These are phyloP conservation scores for Platalea minor DNA, from an alignment of 2,797 vertebrate species.

Conservation along the genomic window DNA sequence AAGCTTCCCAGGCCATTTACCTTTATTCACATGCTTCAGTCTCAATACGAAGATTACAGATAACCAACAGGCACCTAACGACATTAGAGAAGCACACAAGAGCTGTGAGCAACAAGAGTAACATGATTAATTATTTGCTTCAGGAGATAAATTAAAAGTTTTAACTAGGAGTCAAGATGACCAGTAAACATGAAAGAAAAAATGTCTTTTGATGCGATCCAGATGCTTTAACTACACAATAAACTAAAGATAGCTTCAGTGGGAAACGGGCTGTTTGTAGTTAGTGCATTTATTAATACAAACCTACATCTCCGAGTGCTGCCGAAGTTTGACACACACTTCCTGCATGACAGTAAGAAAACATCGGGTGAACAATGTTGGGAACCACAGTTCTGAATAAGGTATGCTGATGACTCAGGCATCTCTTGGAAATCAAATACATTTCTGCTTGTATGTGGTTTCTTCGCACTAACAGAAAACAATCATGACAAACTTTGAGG, in stretches of 20 bases:
- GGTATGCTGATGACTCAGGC: slow-evolving; percentile 43
- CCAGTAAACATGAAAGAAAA: background rate
- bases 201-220: background rate
- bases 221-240: background rate
- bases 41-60: background rate
- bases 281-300: slow-evolving; percentile 12
- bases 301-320: background rate
- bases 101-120: background rate
- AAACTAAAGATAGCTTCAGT: slow-evolving; percentile 27
- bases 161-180: background rate
- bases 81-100: background rate
- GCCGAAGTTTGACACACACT: slow-evolving; percentile 38
- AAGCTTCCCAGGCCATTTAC: background rate
- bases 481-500: slow-evolving; percentile 3
- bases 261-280: background rate
- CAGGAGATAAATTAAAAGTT: background rate
- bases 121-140: background rate
- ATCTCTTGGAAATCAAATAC: background rate
- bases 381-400: background rate
- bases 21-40: background rate
- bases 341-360: slow-evolving; percentile 32
- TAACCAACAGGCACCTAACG: background rate
- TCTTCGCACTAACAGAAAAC: background rate
- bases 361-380: slow-evolving; percentile 28
- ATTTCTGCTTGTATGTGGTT: slow-evolving; percentile 9